Conservation (phyloP, 2,888 invertebrate genomes). For the Meiosimyza platycephala region DNA sequence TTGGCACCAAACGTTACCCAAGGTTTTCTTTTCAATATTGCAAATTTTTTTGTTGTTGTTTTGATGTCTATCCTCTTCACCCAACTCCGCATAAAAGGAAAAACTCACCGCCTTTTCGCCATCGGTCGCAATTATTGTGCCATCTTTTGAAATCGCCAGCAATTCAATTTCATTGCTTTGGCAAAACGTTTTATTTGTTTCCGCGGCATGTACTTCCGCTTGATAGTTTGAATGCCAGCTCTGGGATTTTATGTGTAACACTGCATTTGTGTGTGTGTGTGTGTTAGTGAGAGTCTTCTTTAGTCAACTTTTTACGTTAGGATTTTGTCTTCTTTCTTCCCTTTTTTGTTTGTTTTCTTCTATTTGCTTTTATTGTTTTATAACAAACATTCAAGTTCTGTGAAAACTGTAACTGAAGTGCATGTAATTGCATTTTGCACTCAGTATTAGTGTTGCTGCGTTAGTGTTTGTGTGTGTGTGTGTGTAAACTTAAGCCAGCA, state of each 20-base stretch:
- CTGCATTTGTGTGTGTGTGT: conserved; percentile 35
- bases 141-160: conserved; percentile 19
- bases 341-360: conserved; percentile 25
- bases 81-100: too few relatives aligned
- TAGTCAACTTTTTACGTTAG: conserved; percentile 39
- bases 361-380: conserved; percentile 1
- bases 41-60: background rate
- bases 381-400: background rate
- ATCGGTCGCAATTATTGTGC: conserved; percentile 20
- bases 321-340: conserved; percentile 33
- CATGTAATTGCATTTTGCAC: conserved; percentile 9
- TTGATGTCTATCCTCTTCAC: too few relatives aligned
- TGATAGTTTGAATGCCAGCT: conserved; percentile 39
- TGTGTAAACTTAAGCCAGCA: conserved; percentile 8
- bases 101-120: too few relatives aligned
- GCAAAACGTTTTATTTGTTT: conserved; percentile 26
- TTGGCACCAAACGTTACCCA: too few relatives aligned
- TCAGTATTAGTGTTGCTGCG: background rate
- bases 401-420: conserved; percentile 16
- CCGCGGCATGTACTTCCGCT: conserved; percentile 17
- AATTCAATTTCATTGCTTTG: conserved; percentile 21
- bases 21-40: background rate
- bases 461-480: background rate
- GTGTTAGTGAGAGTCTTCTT: conserved; percentile 42
- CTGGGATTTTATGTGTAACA: conserved; percentile 36